Base-by-base conservation (phyloP, 2,888 invertebrate species). In the Clostera curtula region DNA sequence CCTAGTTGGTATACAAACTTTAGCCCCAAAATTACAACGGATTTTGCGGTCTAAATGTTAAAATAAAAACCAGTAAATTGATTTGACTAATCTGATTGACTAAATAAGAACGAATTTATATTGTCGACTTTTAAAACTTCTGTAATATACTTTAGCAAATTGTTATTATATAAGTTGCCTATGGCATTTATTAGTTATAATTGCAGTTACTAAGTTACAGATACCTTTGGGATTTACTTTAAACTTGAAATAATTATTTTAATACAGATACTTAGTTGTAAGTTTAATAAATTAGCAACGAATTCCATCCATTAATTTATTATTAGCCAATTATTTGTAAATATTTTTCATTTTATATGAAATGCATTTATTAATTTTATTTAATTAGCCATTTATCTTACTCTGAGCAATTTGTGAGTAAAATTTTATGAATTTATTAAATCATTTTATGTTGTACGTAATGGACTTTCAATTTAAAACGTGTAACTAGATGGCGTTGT, bases 311-410 rank as follows among this genome's bases (percentile, higher is more conserved):
- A 30, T 55, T 23, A 56, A 62, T 49, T 58, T 62, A 62, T 49
- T 59, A 45, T 38, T 52, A 62, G 55, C 27, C 24, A 43, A 50
- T 40, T 52, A 54, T 41, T 51, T 65, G 62, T 62, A 65, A 52
- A 65, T 62, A 63, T 35, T 49, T 44, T 30, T 38, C 25, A 19
- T 48, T 41, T 36, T 40, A 29, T 43, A 34, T 43, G 34, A 41
- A 61, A 56, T 64, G 73, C 73, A 73, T 73, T 73, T 73, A 73
- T 64, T 70, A 70, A 50, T 58, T 55, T 51, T 57, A 67, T 63
- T 56, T 64, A 56, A 57, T 60, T 63, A 72, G 70, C 69, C 67
- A 69, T 72, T 68, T 57, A 43, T 40, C 42, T 35, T 36, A 38
- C 34, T 36, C 31, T 23, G 31, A 27, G 36, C 30, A 38, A 36